phyloP scores from a whole-genome alignment of 2,888 invertebrate genomes.

The Ennomos quercinarius region DNA sequence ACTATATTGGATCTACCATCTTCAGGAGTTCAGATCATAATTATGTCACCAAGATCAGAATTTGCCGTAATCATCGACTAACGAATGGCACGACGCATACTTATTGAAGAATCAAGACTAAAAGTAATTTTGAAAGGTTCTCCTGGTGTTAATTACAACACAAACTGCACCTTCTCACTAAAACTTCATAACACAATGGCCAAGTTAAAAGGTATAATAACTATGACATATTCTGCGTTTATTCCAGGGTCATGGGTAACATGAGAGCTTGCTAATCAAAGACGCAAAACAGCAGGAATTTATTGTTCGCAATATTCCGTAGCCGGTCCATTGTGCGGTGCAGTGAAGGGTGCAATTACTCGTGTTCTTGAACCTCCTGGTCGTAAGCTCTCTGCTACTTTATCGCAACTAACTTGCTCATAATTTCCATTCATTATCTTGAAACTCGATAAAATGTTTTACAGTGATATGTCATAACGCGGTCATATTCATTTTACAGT shows the following conservation, averaged over 20 bases:
- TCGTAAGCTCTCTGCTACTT: conserved; percentile 24
- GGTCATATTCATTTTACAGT: neutral
- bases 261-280: conserved; percentile 79
- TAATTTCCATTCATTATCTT: neutral
- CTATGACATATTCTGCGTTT: conserved; percentile 43
- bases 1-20: no score
- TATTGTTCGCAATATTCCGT: conserved; percentile 80
- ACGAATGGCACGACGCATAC: no score
- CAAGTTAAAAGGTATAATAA: conserved; percentile 48
- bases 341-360: conserved; percentile 81
- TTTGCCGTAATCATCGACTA: no score
- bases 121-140: no score
- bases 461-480: neutral
- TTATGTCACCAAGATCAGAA: no score
- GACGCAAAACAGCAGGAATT: conserved; percentile 79
- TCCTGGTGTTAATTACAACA: no score
- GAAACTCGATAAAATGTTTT: neutral
- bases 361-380: conserved; percentile 41
- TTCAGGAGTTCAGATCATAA: no score
- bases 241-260: conserved; percentile 68
- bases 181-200: neutral
- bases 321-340: conserved; percentile 78
- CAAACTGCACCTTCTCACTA: no score
- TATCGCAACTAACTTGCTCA: conserved; percentile 7
- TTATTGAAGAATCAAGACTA: no score